A percentile compares a stretch with the other conserved stretches of the same genome.
Evolutionary conservation across 1,140 invertebrate genomes (phyloP).

Genomic region (Pseudomyrmex gracilis): DNA sequence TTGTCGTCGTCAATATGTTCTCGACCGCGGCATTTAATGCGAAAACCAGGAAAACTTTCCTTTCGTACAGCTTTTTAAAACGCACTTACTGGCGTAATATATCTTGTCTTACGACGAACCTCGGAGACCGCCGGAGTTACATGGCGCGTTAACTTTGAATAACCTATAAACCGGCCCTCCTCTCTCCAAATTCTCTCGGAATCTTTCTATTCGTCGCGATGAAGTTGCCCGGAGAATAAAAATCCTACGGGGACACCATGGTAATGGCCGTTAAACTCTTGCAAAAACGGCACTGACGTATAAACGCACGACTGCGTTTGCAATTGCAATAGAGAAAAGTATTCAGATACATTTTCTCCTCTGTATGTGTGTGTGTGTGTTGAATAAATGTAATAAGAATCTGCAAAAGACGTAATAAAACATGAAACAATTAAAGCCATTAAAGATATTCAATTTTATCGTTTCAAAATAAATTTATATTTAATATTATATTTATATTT

Average conservation of each 20-base stretch:
- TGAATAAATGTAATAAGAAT: too few relatives aligned
- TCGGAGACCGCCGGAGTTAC: constrained; percentile 18
- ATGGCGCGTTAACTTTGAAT: constrained; percentile 59
- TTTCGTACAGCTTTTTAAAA: constrained; percentile 23
- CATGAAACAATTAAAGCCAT: neutral
- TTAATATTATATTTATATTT: too few relatives aligned
- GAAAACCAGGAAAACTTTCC: neutral
- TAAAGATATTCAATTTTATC: neutral
- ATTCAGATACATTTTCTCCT: too few relatives aligned
- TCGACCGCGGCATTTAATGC: constrained; percentile 20
- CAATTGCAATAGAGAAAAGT: neutral
- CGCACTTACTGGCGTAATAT: constrained; percentile 22
- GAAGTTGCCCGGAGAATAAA: constrained; percentile 33
- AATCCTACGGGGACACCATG: neutral
- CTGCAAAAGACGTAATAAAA: too few relatives aligned
- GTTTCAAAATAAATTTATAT: neutral
- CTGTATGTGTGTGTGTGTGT: too few relatives aligned
- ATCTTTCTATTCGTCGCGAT: constrained; percentile 31
- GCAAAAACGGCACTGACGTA: neutral
- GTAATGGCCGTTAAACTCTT: neutral
- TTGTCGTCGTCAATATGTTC: constrained; percentile 36
- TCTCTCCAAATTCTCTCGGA: neutral
- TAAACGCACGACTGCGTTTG: constrained; percentile 5
- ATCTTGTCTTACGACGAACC: constrained; percentile 1
- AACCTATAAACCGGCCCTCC: constrained; percentile 32